These are phyloP conservation scores for Monochamus alternatus DNA, from an alignment of 2,888 invertebrate species.

Conservation along the genomic window DNA sequence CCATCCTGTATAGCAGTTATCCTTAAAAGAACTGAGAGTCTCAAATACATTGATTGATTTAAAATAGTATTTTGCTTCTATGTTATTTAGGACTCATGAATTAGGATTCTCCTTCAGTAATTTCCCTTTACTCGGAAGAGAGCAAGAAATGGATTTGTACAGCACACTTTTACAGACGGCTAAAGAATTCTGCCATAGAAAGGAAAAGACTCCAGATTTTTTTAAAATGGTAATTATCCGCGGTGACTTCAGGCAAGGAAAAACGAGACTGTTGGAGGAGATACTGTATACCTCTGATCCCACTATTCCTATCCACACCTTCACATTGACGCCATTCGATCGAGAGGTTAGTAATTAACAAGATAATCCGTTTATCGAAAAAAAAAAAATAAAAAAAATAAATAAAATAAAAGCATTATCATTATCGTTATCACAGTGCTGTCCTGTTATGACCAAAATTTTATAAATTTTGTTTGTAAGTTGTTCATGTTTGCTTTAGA, in stretches of 20 bases:
- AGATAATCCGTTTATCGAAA: too few species aligned
- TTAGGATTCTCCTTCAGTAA: constrained; percentile 56
- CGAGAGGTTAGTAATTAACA: too few species aligned
- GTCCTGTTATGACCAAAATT: too few species aligned
- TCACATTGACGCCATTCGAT: constrained; percentile 66
- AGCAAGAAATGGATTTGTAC: constrained; percentile 64
- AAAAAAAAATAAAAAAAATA: too few species aligned
- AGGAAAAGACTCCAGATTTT: constrained; percentile 21
- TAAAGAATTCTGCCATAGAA: constrained; percentile 25
- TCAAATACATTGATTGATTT: too few species aligned
- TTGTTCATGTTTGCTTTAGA: too few species aligned
- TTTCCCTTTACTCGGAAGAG: constrained; percentile 72
- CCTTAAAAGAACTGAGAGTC: too few species aligned
- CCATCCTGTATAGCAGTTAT: too few species aligned
- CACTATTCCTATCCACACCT: constrained; percentile 65
- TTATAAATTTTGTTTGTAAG: too few species aligned
- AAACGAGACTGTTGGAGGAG: constrained; percentile 76
- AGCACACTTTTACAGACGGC: constrained; percentile 54
- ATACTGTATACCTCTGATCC: constrained; percentile 71
- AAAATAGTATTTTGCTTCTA: too few species aligned
- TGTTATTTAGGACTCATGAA: constrained; percentile 61
- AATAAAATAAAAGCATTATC: too few species aligned
- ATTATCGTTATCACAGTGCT: too few species aligned
- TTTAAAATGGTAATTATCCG: constrained; percentile 66
- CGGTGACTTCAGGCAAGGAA: constrained; percentile 76